phyloP scores from a whole-genome alignment of 2,113 vertebrate species.

The Gopherus flavomarginatus region DNA sequence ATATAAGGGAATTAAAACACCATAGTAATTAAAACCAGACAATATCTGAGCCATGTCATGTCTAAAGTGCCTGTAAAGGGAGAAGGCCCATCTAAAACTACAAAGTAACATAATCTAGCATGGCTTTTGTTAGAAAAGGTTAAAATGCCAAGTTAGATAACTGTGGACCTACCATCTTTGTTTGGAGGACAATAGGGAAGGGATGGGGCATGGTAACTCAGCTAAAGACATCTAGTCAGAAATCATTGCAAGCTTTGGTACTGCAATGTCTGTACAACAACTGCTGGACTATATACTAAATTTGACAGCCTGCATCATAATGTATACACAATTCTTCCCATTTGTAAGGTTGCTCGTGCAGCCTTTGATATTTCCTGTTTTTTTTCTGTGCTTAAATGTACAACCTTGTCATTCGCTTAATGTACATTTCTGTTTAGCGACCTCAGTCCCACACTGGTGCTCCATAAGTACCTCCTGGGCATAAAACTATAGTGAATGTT shows the following conservation, averaged over 20 bases:
- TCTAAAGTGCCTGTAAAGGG: not conserved
- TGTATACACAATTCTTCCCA: not conserved
- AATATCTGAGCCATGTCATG: not conserved
- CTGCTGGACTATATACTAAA: not conserved
- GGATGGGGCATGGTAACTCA: not conserved
- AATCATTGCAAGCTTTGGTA: not conserved
- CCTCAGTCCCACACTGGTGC: not conserved
- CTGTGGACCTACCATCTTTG: not conserved
- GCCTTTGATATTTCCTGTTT: not conserved
- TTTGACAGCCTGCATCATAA: slow-evolving; percentile 1
- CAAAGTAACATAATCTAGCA: not conserved
- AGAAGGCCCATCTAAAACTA: not conserved
- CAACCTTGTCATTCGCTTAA: not conserved
- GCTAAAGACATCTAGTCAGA: not conserved
- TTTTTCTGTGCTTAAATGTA: not conserved
- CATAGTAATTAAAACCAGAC: not conserved
- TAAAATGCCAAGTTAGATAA: not conserved
- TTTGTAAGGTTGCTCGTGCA: not conserved
- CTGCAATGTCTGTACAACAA: not conserved
- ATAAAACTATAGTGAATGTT: slow-evolving; percentile 16
- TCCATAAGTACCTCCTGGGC: slow-evolving; percentile 22
- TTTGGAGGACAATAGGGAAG: not conserved
- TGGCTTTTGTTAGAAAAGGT: not conserved
- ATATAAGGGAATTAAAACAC: not conserved
- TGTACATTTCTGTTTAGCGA: not conserved